Evolutionary conservation across 2,888 invertebrate genomes (phyloP).

Genomic region (Tribolium freemani): DNA sequence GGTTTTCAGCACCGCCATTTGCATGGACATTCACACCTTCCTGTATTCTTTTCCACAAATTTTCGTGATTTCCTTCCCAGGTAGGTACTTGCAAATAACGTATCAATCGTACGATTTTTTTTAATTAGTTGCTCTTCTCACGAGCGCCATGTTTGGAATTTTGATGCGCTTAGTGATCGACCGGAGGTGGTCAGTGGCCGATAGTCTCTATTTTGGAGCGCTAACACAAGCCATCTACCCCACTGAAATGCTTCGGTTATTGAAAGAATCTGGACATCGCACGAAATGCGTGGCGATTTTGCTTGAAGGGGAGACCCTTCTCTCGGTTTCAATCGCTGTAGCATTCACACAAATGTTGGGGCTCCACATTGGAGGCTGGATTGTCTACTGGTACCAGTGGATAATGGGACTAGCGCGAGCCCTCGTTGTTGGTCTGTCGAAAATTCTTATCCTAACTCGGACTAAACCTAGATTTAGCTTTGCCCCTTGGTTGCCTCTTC

Average conservation of each 20-base stretch:
- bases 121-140: background rate
- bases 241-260: background rate
- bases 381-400: constrained; percentile 16
- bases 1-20: constrained; percentile 6
- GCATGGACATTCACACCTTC: constrained; percentile 19
- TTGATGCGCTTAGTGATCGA: constrained; percentile 9
- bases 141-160: background rate
- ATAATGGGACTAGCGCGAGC: background rate
- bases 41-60: constrained; percentile 1
- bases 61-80: constrained; percentile 5
- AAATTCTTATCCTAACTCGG: no score
- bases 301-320: constrained; percentile 22
- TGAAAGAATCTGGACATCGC: background rate
- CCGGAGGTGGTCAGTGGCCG: background rate
- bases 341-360: background rate
- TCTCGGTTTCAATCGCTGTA: background rate
- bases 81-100: background rate
- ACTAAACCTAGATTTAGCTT: background rate
- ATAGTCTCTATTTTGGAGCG: constrained; percentile 1
- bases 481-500: background rate
- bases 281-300: constrained; percentile 10
- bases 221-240: background rate
- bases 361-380: background rate
- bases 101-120: no score
- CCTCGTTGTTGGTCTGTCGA: background rate